A percentile compares a stretch with the other conserved stretches of the same genome.
These are phyloP conservation scores for Caenorhabditis remanei DNA, from an alignment of 1,140 invertebrate genomes.

Conservation along the genomic window DNA sequence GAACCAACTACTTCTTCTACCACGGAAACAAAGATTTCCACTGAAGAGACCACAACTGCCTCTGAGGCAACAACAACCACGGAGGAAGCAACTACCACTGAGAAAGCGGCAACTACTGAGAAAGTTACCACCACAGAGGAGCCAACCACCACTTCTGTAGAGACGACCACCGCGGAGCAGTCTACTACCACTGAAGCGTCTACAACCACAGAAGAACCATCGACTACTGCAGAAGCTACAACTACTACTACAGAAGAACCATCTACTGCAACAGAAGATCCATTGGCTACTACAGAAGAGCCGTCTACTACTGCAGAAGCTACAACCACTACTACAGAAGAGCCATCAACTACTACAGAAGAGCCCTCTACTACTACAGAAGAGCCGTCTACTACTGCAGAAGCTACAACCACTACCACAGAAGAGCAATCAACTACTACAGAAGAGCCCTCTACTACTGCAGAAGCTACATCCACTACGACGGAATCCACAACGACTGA, in stretches of 20 bases:
- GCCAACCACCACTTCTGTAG: background rate
- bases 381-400: background rate
- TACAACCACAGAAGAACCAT: background rate
- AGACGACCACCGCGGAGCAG: background rate
- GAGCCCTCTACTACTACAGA: background rate
- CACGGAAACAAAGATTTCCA: background rate
- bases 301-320: background rate
- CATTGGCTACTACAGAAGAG: background rate
- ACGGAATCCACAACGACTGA: background rate
- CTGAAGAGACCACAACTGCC: background rate
- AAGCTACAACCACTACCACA: background rate
- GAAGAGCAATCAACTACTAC: background rate
- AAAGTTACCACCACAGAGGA: constrained; percentile 39
- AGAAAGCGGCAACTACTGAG: background rate
- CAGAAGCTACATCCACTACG: background rate
- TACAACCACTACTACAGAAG: background rate
- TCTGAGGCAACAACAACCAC: background rate
- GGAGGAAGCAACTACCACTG: constrained; percentile 22
- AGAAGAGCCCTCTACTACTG: background rate
- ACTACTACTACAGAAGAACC: background rate
- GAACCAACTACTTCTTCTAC: background rate
- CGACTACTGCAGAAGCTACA: background rate
- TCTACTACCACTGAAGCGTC: background rate
- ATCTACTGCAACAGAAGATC: background rate
- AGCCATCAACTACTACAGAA: background rate